Evolutionary conservation across 1,140 invertebrate species (phyloP), one percentile per base, ranked within the genome.

Genomic region (Hyles vespertilio): DNA sequence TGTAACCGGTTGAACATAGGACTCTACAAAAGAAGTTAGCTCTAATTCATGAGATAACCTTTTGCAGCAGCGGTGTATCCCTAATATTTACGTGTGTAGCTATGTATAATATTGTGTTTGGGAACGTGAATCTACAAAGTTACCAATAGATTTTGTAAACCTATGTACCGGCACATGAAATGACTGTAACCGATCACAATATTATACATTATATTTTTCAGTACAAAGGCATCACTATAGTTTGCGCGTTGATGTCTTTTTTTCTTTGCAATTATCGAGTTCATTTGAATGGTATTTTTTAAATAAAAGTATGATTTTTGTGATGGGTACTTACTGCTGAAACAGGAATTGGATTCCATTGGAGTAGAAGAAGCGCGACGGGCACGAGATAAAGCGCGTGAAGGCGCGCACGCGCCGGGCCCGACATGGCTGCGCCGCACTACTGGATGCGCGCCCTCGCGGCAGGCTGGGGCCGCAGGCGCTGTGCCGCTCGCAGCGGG

Each of bases 361-460:
- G 60, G 43, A 83, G 72, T 43, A 86, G 67, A 57, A 87, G 74
- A 53, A 86, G 56, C 59, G 67, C 63, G 63, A 70, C 72, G 70
- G 72, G 67, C 76, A 74, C 71, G 62, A 81, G 66, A 63, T 72
- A 73, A 61, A 77, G 72, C 71, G 76, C 74, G 60, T 72, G 45
- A 66, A 77, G 73, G 63, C 79, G 78, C 78, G 75, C 77, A 74
- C 81, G 75, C 74, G 77, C 79, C 74, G 79, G 77, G 73, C 80
- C 77, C 73, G 80, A 77, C 79, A 84, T 81, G 81, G 79, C 83
- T 84, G 84, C 76, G 81, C 81, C 77, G 72, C 83, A 80, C 82
- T 83, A 87, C 82, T 87, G 84, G 77, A 60, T 68, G 77, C 73
- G 74, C 78, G 79, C 79, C 78, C 77, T 76, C 72, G 52, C 59